Evolutionary conservation across 2,888 invertebrate genomes (phyloP), one percentile per base, ranked within the genome.

Genomic region (Drosophila phalerata): DNA sequence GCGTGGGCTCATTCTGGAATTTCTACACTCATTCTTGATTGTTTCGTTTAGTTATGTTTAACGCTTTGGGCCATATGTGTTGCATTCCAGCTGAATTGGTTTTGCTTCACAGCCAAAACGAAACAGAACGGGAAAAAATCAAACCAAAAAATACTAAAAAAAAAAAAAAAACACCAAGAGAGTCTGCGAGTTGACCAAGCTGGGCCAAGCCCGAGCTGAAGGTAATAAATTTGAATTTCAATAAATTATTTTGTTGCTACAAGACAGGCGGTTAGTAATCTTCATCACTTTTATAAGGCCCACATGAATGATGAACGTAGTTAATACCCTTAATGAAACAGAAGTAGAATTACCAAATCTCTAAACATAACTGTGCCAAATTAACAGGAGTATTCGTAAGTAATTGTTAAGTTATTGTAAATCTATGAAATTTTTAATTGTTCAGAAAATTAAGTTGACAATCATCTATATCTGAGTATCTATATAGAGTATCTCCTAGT

Each of bases 141-240:
- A 19, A 40, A 34, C 25, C 49, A 19, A 49, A 13, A 5, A 25
- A 49, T 15, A 55, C 32, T 15, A 11, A 34, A 48, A 63, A 55
- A 57, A 38, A 11, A 10, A 45, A 32, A 60, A 49, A 51, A 19
- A 45, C 42, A 17, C 52, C 11, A 60, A 61, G 60, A 40, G 51
- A 56, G 52, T 52, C 69, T 52, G 65, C 25, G 42, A n/a, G 47
- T 48, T 37, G 47, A 25, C 32, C 52, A 52, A 25, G 52, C 75
- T 62, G 49, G 63, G 81, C 74, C 85, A 69, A 80, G 87, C 87
- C 84, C 84, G 84, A 66, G 55, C 61, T 51, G 66, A 55, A 64
- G 86, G 85, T 86, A 81, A 90, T 90, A 90, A 90, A 86, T 86
- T 90, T 90, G 85, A 89, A 90, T 90, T 89, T 86, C 89, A 89